These are phyloP conservation scores for Drosophila limbata DNA, from an alignment of 2,888 invertebrate species.

Conservation along the genomic window DNA sequence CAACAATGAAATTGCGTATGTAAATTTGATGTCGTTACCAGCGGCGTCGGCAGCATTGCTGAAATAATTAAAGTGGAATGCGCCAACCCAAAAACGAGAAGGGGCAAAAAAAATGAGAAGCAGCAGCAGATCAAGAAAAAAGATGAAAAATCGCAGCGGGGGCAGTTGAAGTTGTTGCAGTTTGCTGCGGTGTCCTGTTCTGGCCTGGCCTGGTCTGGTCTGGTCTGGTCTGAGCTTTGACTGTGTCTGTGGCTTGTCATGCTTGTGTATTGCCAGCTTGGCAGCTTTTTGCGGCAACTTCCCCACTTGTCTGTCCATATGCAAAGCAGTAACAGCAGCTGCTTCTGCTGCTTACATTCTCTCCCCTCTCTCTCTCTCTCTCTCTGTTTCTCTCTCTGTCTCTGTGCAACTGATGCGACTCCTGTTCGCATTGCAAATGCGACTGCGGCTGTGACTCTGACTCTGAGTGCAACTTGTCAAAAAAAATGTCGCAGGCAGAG, in stretches of 20 bases:
- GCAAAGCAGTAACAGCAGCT: conserved; percentile 74
- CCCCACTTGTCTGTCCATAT: conserved; percentile 67
- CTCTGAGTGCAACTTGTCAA: conserved; percentile 79
- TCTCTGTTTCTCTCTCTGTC: background rate
- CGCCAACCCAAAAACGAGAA: conserved; percentile 45
- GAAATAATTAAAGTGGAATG: conserved; percentile 80
- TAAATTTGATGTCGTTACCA: conserved; percentile 82
- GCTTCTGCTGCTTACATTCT: conserved; percentile 47
- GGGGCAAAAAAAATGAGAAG: conserved; percentile 1
- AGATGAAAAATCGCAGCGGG: conserved; percentile 42
- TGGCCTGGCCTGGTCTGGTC: conserved; percentile 3
- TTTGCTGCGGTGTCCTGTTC: conserved; percentile 28
- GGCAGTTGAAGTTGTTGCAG: conserved; percentile 49
- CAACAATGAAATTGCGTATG: conserved; percentile 82
- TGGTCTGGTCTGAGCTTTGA: conserved; percentile 9
- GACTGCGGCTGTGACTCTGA: conserved; percentile 43
- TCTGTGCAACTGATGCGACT: conserved; percentile 13
- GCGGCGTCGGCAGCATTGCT: conserved; percentile 74
- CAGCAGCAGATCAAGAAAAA: background rate
- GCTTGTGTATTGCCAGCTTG: conserved; percentile 62
- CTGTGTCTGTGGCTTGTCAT: conserved; percentile 34
- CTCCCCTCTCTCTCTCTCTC: background rate
- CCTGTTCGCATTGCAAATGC: conserved; percentile 66
- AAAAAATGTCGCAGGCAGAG: conserved; percentile 68
- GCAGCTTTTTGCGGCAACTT: conserved; percentile 46